Conservation (phyloP, 2,113 vertebrate genomes). For the Onychostruthus taczanowskii region DNA sequence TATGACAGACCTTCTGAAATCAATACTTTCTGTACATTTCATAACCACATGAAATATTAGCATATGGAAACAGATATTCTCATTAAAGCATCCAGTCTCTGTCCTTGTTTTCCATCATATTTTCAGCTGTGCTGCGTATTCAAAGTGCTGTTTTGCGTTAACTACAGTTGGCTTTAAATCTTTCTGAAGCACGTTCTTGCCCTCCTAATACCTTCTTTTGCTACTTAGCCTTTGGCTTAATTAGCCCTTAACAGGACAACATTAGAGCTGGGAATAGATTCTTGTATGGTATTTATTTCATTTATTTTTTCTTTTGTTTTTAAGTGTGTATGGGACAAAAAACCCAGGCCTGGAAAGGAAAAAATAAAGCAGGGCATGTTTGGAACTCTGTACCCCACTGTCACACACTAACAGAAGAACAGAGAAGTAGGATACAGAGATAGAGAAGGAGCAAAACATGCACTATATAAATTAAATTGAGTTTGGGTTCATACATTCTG, state of each 20-base stretch:
- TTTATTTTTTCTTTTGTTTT: background rate
- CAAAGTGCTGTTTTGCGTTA: background rate
- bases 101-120: background rate
- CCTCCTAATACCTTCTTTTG: background rate
- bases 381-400: fast-evolving
- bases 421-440: background rate
- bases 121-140: background rate
- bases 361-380: background rate
- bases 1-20: background rate
- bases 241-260: background rate
- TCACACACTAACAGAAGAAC: background rate
- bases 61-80: background rate
- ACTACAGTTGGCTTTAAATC: background rate
- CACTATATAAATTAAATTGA: background rate
- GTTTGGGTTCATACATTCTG: background rate
- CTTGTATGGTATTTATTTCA: background rate
- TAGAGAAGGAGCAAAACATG: background rate
- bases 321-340: background rate
- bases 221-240: background rate
- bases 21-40: background rate
- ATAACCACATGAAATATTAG: background rate
- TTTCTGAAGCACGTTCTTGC: background rate
- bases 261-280: background rate
- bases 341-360: background rate
- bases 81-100: background rate